These are phyloP conservation scores for Panorpa germanica DNA, from an alignment of 2,888 invertebrate genomes.

Conservation along the genomic window DNA sequence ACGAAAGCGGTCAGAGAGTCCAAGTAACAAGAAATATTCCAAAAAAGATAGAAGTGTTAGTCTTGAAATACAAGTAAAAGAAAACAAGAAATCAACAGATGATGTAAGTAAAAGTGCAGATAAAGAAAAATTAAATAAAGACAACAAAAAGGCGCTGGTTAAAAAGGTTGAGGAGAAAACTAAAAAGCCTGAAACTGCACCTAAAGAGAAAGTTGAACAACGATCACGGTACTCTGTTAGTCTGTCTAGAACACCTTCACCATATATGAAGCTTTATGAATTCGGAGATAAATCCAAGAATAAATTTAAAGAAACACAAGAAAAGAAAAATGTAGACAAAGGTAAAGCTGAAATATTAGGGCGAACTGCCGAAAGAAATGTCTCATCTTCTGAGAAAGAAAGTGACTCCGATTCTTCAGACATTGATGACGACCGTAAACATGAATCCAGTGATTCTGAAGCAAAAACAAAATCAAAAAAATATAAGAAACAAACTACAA, in stretches of 20 bases:
- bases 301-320: slow-evolving; percentile 26
- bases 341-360: slow-evolving; percentile 15
- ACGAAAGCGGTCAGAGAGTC: no score
- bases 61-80: no score
- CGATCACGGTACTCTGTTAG: slow-evolving; percentile 41
- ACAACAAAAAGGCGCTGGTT: no score
- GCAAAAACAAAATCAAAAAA: slow-evolving; percentile 29
- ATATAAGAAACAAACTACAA: slow-evolving; percentile 27
- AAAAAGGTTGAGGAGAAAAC: no score
- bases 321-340: slow-evolving; percentile 29
- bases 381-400: slow-evolving; percentile 23
- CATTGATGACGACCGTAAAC: slow-evolving; percentile 29
- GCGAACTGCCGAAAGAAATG: slow-evolving; percentile 21
- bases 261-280: slow-evolving; percentile 54
- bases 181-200: neutral
- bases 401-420: slow-evolving; percentile 31
- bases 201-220: neutral
- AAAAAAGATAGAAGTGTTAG: no score
- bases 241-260: slow-evolving; percentile 70
- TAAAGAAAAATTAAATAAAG: no score
- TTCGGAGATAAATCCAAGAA: slow-evolving; percentile 28
- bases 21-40: no score
- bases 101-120: no score
- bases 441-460: slow-evolving; percentile 21
- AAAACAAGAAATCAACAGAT: no score